These are phyloP conservation scores for Argopecten irradians DNA, from an alignment of 1,140 invertebrate genomes.

Conservation along the genomic window DNA sequence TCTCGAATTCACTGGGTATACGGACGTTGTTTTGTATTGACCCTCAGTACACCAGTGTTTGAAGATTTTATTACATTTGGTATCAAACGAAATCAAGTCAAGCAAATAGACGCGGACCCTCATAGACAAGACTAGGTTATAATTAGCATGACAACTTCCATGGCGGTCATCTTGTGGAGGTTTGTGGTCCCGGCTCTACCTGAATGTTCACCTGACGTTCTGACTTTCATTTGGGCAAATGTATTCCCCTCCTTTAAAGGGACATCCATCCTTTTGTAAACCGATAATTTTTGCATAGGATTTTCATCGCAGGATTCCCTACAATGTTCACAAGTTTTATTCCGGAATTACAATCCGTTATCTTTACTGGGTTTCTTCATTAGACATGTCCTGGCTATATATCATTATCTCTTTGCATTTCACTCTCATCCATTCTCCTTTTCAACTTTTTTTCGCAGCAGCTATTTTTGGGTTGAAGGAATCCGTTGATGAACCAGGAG, in stretches of 20 bases:
- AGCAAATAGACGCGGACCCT: not conserved
- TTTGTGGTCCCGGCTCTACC: not conserved
- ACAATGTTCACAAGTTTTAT: constrained; percentile 12
- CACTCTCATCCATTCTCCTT: constrained; percentile 5
- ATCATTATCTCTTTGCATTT: not conserved
- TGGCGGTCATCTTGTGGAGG: not conserved
- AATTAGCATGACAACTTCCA: not conserved
- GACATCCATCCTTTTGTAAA: not conserved
- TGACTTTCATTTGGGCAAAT: not conserved
- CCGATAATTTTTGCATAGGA: not conserved
- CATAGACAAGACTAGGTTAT: constrained; percentile 6
- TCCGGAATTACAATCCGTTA: constrained; percentile 21
- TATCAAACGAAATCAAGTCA: constrained; percentile 17
- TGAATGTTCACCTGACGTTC: not conserved
- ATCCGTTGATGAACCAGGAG: not conserved
- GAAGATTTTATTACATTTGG: constrained; percentile 17
- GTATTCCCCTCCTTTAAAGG: not conserved
- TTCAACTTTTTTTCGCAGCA: not conserved
- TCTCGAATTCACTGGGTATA: not conserved
- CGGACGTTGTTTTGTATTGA: not conserved
- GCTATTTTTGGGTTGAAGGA: not conserved
- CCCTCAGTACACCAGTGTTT: not conserved
- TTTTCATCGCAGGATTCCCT: not conserved
- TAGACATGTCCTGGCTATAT: constrained; percentile 2
- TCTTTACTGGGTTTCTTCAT: constrained; percentile 16